Evolutionary conservation across 2,888 invertebrate genomes (phyloP), one percentile per base, ranked within the genome.

Genomic region (Netelia virgata): DNA sequence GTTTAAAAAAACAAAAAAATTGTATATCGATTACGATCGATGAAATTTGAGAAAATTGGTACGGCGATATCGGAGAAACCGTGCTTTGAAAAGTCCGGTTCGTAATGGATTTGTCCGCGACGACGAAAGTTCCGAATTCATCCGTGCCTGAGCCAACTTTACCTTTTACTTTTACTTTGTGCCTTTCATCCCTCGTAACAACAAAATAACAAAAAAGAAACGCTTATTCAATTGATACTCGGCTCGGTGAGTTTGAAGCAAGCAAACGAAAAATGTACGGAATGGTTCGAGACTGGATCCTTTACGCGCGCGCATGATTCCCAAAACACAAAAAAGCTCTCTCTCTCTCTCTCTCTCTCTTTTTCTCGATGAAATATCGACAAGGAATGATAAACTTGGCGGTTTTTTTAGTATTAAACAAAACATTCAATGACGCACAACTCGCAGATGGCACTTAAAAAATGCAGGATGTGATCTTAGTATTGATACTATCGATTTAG

Each of bases 351-450:
- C 20, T 41, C n/a, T 68, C 14, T 53, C 14, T 23, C n/a, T 14
- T 53, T 74, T 23, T 28, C 47, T 72, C 50, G 43, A 18, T 18
- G 36, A 77, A 59, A 74, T 43, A 61, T 69, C 14, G 41, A 64
- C 59, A 72, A 73, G 18, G 28, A 72, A 68, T 66, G 57, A 70
- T 36, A 28, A 50, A 14, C 11, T 66, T 64, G 41, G 43, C 47
- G 14, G 63, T 63, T 70, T 82, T 81, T 85, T 84, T 83, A 84
- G 85, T 84, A 81, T 77, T 84, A 68, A 73, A 70, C 14, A 86
- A 88, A 86, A 89, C 89, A 90, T 91, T 91, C 90, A 91, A 93
- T 88, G 91, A 93, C 93, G 93, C 92, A 93, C 93, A 93, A 92
- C 90, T 93, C 92, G 91, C 92, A 91, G 88, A 89, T 88, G 36